Conservation (phyloP, 2,888 invertebrate genomes). For the Slavum lentiscoides region DNA sequence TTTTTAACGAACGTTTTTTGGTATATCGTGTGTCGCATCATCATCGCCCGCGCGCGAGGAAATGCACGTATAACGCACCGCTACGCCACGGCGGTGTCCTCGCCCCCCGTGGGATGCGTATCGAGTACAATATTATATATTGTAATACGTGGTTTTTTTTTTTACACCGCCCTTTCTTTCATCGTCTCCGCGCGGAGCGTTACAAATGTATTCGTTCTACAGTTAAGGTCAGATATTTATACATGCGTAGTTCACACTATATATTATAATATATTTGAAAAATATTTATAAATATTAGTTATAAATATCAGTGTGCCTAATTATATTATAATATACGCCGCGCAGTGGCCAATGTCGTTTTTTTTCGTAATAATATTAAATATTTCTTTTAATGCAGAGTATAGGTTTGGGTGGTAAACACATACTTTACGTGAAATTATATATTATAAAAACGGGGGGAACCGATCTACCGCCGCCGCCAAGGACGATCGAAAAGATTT, state of each 20-base stretch:
- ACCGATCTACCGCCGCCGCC: constrained; percentile 2
- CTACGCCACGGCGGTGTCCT: too few relatives aligned
- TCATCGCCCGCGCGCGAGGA: too few relatives aligned
- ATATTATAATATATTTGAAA: too few relatives aligned
- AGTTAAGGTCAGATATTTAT: background rate
- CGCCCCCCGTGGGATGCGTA: background rate
- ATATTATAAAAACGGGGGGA: constrained; percentile 4
- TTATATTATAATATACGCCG: constrained; percentile 3
- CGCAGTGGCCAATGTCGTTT: constrained; percentile 26
- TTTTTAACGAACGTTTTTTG: too few relatives aligned
- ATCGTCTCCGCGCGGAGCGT: background rate
- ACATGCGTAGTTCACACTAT: background rate
- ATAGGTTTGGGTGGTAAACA: too few relatives aligned
- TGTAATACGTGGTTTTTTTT: background rate
- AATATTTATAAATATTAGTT: background rate
- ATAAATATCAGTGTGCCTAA: too few relatives aligned
- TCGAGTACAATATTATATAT: background rate
- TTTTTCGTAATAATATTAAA: constrained; percentile 7
- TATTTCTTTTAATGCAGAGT: background rate
- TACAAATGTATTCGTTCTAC: constrained; percentile 32
- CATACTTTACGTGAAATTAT: too few relatives aligned
- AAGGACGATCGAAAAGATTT: constrained; percentile 16
- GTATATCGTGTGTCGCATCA: too few relatives aligned
- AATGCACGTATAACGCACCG: too few relatives aligned
- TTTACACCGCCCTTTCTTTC: background rate